phyloP scores from a whole-genome alignment of 2,797 vertebrate genomes.

The Galaxias olidus region DNA sequence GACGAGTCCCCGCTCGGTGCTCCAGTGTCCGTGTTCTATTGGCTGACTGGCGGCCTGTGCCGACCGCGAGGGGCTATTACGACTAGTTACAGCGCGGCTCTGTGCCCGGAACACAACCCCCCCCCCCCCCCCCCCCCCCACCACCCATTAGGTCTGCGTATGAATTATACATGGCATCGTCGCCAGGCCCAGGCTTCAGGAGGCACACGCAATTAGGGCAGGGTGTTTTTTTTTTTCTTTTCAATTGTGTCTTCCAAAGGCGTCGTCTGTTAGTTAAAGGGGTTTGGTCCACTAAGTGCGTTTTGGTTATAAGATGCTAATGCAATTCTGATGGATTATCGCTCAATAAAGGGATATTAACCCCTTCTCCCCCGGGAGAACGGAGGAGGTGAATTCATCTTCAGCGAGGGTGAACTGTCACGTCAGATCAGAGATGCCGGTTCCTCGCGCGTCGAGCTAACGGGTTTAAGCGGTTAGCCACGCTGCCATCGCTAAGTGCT shows the following conservation, averaged over 20 bases:
- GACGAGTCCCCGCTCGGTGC: background rate
- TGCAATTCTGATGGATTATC: constrained; percentile 66
- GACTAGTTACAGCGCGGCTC: background rate
- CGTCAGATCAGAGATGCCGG: constrained; percentile 29
- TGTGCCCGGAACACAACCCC: background rate
- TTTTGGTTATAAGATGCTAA: constrained; percentile 36
- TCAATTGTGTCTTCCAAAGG: too few relatives aligned
- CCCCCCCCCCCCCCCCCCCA: too few relatives aligned
- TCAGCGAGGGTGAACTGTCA: constrained; percentile 47
- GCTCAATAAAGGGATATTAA: constrained; percentile 56
- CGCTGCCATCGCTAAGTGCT: background rate
- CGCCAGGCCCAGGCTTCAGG: constrained; percentile 1
- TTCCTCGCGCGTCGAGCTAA: background rate
- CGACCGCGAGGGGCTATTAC: background rate
- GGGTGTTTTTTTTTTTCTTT: background rate
- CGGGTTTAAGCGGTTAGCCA: background rate
- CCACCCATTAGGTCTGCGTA: background rate
- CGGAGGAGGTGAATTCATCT: constrained; percentile 42
- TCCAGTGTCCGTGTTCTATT: constrained; percentile 1
- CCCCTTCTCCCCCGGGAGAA: constrained; percentile 10
- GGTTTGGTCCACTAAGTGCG: constrained; percentile 3
- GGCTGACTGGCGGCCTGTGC: constrained; percentile 9
- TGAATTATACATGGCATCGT: constrained; percentile 2
- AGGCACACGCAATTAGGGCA: constrained; percentile 10
- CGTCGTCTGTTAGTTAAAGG: background rate